Conservation (phyloP, 2,113 vertebrate species). For the Prunella himalayana region DNA sequence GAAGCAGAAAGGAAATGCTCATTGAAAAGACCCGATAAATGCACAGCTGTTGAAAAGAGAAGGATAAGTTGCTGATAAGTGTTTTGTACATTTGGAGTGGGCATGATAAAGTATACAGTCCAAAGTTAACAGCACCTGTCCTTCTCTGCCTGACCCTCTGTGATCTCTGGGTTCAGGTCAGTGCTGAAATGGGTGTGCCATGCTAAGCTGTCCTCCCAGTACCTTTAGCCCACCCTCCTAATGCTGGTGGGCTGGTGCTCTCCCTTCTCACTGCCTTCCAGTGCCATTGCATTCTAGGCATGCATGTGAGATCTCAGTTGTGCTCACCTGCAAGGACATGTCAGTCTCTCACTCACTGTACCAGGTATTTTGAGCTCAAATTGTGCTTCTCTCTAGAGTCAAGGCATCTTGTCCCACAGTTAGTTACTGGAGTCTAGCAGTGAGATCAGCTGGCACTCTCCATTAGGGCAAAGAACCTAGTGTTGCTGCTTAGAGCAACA, state of each 20-base stretch:
- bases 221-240: background rate
- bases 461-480: background rate
- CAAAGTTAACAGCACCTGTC: background rate
- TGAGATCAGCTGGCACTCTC: background rate
- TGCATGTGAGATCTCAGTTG: fast-evolving
- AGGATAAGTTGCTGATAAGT: background rate
- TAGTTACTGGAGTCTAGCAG: background rate
- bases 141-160: background rate
- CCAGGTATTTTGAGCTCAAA: background rate
- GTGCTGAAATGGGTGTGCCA: fast-evolving
- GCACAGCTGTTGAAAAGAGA: background rate
- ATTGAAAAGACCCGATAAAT: background rate
- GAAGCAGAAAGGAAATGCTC: background rate
- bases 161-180: background rate
- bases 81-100: background rate
- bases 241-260: background rate
- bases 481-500: background rate
- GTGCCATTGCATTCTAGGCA: fast-evolving
- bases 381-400: background rate
- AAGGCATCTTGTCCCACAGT: background rate
- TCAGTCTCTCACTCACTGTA: background rate
- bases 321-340: fast-evolving
- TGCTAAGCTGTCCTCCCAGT: fast-evolving
- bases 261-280: background rate
- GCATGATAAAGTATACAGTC: no score